phyloP scores from a whole-genome alignment of 2,888 invertebrate genomes.

The Odiellus spinosus region DNA sequence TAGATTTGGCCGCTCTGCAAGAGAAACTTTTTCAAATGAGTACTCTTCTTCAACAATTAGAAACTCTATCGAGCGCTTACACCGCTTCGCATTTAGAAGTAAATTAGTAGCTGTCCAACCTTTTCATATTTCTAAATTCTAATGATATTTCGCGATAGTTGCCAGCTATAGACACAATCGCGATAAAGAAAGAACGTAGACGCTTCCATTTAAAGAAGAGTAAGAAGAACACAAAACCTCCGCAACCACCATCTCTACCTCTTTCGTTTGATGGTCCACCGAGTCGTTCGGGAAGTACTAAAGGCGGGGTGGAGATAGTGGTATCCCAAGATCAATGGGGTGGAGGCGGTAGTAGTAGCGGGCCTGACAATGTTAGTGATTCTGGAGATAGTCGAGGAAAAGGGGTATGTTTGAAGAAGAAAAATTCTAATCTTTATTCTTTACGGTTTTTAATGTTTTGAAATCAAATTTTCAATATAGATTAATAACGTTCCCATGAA shows the following conservation, averaged over 20 bases:
- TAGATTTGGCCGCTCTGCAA: constrained; percentile 44
- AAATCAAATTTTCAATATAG: not conserved
- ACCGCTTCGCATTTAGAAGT: constrained; percentile 12
- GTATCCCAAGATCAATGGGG: constrained; percentile 11
- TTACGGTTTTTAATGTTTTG: not conserved
- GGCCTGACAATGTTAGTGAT: constrained; percentile 10
- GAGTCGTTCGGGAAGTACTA: not conserved
- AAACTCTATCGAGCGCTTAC: constrained; percentile 22
- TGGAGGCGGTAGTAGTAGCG: constrained; percentile 9
- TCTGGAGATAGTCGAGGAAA: constrained; percentile 10
- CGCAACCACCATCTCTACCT: constrained; percentile 1
- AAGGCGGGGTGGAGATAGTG: constrained; percentile 10
- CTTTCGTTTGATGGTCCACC: too few species aligned
- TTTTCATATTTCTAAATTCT: not conserved
- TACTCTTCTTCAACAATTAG: constrained; percentile 42
- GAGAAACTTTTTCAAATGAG: constrained; percentile 50
- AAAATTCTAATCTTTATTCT: not conserved
- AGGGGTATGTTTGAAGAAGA: constrained; percentile 6
- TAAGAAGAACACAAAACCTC: constrained; percentile 12
- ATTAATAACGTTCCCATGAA: constrained; percentile 8
- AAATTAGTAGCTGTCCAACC: constrained; percentile 1
- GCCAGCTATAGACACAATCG: constrained; percentile 11
- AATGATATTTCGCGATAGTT: constrained; percentile 5
- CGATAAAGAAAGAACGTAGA: constrained; percentile 47
- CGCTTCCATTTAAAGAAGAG: constrained; percentile 40